Conservation (phyloP, 2,888 invertebrate species). For the Drosophila recens region DNA sequence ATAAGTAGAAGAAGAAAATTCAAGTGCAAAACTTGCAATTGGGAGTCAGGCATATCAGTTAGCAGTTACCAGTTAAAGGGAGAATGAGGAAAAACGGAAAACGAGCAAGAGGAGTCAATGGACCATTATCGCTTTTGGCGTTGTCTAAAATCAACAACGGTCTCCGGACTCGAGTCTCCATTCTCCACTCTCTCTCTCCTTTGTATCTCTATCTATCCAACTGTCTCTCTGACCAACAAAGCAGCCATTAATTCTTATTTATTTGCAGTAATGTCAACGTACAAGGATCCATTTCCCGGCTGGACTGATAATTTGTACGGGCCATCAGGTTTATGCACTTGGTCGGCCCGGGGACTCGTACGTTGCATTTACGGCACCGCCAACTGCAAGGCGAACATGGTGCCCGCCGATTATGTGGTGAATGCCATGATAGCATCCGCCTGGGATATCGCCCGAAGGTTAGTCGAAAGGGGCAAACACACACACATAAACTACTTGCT, state of each 20-base stretch:
- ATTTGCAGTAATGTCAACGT: constrained; percentile 85
- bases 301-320: constrained; percentile 86
- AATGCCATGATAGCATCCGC: constrained; percentile 85
- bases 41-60: constrained; percentile 76
- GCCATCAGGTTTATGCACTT: constrained; percentile 85
- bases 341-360: constrained; percentile 84
- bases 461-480: constrained; percentile 38
- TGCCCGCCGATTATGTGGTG: constrained; percentile 85
- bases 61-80: constrained; percentile 11
- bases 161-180: constrained; percentile 17
- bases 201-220: neutral
- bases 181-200: neutral
- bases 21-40: constrained; percentile 75
- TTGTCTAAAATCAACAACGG: constrained; percentile 67
- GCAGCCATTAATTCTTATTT: constrained; percentile 82
- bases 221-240: constrained; percentile 35
- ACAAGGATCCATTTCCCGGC: constrained; percentile 85
- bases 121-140: constrained; percentile 70
- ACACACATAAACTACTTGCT: constrained; percentile 5
- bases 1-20: constrained; percentile 50
- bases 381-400: constrained; percentile 84
- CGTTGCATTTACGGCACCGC: constrained; percentile 84
- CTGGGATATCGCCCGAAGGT: constrained; percentile 85
- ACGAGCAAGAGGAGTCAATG: constrained; percentile 9
- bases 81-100: neutral